phyloP scores from a whole-genome alignment of 2,113 vertebrate species.

The Etheostoma cragini region DNA sequence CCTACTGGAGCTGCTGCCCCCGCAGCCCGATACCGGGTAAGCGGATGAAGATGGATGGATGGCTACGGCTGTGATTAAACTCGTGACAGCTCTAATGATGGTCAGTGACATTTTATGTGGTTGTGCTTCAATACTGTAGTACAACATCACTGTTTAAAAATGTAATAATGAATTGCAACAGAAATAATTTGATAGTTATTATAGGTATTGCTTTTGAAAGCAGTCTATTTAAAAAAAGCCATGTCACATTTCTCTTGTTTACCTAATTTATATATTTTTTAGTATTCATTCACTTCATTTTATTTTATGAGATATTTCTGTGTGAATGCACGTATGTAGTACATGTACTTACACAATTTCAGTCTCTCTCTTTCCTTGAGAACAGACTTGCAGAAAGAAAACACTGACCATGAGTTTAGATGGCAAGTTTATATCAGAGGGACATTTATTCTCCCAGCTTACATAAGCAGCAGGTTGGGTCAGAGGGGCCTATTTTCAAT shows the following conservation, averaged over 20 bases:
- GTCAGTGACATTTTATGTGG: background rate
- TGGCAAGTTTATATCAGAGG: background rate
- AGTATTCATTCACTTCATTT: too few relatives aligned
- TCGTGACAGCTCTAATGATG: background rate
- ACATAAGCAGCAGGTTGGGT: conserved; percentile 22
- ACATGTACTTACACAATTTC: background rate
- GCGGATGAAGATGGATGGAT: too few relatives aligned
- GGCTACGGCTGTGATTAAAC: too few relatives aligned
- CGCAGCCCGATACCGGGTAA: too few relatives aligned
- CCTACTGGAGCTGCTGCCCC: too few relatives aligned
- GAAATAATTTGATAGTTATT: background rate
- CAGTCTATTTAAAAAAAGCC: too few relatives aligned
- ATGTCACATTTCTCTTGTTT: too few relatives aligned
- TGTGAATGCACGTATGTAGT: background rate
- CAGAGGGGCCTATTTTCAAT: conserved; percentile 22
- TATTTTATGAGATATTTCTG: too few relatives aligned
- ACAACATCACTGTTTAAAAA: background rate
- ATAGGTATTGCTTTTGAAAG: too few relatives aligned
- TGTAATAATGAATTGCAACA: background rate
- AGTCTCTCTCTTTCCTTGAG: background rate
- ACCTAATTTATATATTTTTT: background rate
- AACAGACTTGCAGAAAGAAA: background rate
- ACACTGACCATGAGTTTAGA: conserved; percentile 2
- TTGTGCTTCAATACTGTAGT: background rate
- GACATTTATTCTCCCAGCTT: conserved; percentile 28